A percentile compares a stretch with the other conserved stretches of the same genome.
Evolutionary conservation across 2,113 vertebrate genomes (phyloP).

Genomic region (Poeciliopsis prolifica): DNA sequence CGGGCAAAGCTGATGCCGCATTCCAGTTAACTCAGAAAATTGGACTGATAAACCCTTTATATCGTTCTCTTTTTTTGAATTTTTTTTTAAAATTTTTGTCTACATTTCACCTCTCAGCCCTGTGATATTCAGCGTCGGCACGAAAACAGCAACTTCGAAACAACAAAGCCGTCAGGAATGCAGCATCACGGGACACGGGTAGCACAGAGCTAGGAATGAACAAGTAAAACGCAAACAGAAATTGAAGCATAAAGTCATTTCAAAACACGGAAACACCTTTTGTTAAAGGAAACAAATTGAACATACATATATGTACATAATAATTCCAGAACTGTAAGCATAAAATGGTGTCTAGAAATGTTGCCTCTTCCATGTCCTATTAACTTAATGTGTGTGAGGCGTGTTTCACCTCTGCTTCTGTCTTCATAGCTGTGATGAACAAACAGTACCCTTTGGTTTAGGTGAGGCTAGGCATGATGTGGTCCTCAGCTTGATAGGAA

Average conservation of each 20-base stretch:
- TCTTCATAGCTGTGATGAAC: conserved; percentile 51
- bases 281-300: conserved; percentile 42
- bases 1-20: conserved; percentile 15
- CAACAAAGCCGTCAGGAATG: conserved; percentile 59
- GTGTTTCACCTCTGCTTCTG: conserved; percentile 4
- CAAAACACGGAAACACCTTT: conserved; percentile 46
- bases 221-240: conserved; percentile 28
- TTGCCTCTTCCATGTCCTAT: conserved; percentile 55
- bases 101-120: conserved; percentile 37
- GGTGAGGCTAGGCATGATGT: conserved; percentile 47
- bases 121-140: conserved; percentile 50
- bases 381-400: conserved; percentile 29
- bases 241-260: conserved; percentile 4
- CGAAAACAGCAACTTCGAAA: conserved; percentile 70
- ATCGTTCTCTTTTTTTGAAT: not conserved
- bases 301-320: conserved; percentile 72
- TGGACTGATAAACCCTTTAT: conserved; percentile 11
- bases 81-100: not conserved
- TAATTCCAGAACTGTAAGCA: conserved; percentile 71
- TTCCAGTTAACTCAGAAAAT: conserved; percentile 18
- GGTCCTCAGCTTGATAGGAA: conserved; percentile 24
- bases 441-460: conserved; percentile 72
- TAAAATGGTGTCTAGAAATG: conserved; percentile 57
- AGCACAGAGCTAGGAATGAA: conserved; percentile 50
- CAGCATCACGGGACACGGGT: conserved; percentile 64